A percentile compares a stretch with the other conserved stretches of the same genome.
phyloP scores from a whole-genome alignment of 2,888 invertebrate genomes.

The Schizotus pectinicornis region DNA sequence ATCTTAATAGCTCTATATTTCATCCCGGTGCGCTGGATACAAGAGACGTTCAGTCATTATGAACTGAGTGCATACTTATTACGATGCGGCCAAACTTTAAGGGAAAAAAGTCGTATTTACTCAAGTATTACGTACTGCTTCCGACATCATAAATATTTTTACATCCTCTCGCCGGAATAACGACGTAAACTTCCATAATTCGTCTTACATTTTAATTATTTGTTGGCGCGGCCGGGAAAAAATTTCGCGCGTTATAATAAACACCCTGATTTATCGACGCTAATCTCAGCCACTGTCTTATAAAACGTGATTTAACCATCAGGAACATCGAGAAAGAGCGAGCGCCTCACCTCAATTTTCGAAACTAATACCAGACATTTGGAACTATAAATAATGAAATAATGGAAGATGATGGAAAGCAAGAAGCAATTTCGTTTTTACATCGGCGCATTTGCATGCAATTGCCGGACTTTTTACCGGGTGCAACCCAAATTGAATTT shows the following conservation, averaged over 20 bases:
- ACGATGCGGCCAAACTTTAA: slow-evolving; percentile 25
- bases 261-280: no score
- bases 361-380: no score
- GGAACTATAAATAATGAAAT: no score
- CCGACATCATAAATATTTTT: slow-evolving; percentile 21
- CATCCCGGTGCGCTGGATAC: slow-evolving; percentile 23
- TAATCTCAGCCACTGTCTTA: no score
- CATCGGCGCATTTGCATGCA: no score
- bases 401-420: no score
- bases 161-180: slow-evolving; percentile 6
- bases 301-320: no score
- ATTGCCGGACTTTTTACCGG: no score
- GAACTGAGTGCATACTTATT: slow-evolving; percentile 33
- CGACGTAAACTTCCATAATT: slow-evolving; percentile 16
- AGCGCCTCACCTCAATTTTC: no score
- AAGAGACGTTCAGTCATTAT: slow-evolving; percentile 30
- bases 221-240: slow-evolving; percentile 3
- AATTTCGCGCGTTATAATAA: not conserved
- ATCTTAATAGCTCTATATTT: slow-evolving; percentile 31
- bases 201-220: slow-evolving; percentile 15
- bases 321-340: no score
- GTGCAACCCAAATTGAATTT: no score
- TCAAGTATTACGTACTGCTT: slow-evolving; percentile 1
- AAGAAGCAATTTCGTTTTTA: no score
- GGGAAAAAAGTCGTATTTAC: slow-evolving; percentile 21